These are phyloP conservation scores for Lepidocyrtinus sp. DNA, from an alignment of 2,888 invertebrate genomes.

Conservation along the genomic window DNA sequence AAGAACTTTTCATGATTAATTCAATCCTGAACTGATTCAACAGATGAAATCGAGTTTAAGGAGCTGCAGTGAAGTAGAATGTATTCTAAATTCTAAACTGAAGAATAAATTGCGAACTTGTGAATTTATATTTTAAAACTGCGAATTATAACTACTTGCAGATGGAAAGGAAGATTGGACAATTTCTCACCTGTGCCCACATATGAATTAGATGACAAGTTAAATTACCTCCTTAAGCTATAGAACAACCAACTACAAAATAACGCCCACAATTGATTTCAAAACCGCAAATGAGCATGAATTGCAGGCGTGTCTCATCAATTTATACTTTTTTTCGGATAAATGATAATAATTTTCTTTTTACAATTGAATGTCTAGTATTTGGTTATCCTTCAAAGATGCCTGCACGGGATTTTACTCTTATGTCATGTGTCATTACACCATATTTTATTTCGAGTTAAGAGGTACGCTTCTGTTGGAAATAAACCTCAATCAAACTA, in stretches of 20 bases:
- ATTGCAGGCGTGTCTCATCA: neutral
- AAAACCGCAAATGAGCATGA: neutral
- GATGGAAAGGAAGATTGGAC: too few relatives aligned
- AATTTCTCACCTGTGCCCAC: too few relatives aligned
- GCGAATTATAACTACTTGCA: too few relatives aligned
- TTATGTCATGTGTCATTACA: neutral
- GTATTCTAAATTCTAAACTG: too few relatives aligned
- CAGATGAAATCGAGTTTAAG: too few relatives aligned
- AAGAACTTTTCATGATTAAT: constrained; percentile 24
- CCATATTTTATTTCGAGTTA: neutral
- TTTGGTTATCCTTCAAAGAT: neutral
- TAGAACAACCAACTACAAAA: neutral
- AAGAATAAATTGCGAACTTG: too few relatives aligned
- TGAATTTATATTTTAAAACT: too few relatives aligned
- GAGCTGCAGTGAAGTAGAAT: too few relatives aligned
- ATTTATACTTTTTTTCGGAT: neutral
- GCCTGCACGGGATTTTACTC: neutral
- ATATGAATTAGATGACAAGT: too few relatives aligned
- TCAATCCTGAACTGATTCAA: too few relatives aligned
- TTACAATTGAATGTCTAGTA: too few relatives aligned
- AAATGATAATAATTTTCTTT: constrained; percentile 9
- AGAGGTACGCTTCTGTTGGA: neutral
- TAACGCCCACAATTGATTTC: neutral
- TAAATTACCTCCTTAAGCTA: too few relatives aligned
- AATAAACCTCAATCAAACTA: neutral